Conservation (phyloP, 2,113 vertebrate species). For the Pteruthius melanotis region DNA sequence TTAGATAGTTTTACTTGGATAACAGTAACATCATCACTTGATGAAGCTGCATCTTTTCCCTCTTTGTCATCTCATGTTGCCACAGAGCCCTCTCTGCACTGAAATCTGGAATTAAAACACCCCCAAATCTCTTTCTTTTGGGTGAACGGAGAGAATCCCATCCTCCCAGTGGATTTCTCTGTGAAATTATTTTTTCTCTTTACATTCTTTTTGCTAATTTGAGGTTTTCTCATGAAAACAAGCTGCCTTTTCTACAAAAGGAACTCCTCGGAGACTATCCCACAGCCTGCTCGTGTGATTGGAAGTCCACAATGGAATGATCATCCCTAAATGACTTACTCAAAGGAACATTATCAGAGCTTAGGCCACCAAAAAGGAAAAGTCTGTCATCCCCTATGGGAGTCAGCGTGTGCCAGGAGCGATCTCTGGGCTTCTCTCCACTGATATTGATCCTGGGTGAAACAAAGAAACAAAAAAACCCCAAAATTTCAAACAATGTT, state of each 20-base stretch:
- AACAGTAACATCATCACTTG: background rate
- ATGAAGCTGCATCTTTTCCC: background rate
- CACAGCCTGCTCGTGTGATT: background rate
- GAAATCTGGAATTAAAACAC: background rate
- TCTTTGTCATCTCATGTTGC: background rate
- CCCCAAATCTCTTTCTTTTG: background rate
- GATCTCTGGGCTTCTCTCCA: conserved; percentile 79
- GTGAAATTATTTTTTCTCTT: background rate
- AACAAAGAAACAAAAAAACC: background rate
- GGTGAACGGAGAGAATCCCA: background rate
- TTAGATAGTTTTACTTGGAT: rapidly evolving
- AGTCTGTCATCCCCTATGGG: conserved; percentile 81
- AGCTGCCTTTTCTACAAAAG: background rate
- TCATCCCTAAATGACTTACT: conserved; percentile 72
- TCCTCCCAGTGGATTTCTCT: background rate
- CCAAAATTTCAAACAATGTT: background rate
- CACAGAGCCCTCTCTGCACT: background rate
- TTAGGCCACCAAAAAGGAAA: conserved; percentile 92
- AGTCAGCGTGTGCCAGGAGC: conserved; percentile 93
- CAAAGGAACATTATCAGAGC: conserved; percentile 88
- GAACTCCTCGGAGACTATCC: background rate
- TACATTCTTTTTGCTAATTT: background rate
- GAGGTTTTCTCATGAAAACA: background rate
- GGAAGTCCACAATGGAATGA: background rate
- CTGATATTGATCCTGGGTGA: conserved; percentile 74